Base-by-base conservation (phyloP, 2,888 invertebrate genomes). In the Hirtodrosophila cameraria region DNA sequence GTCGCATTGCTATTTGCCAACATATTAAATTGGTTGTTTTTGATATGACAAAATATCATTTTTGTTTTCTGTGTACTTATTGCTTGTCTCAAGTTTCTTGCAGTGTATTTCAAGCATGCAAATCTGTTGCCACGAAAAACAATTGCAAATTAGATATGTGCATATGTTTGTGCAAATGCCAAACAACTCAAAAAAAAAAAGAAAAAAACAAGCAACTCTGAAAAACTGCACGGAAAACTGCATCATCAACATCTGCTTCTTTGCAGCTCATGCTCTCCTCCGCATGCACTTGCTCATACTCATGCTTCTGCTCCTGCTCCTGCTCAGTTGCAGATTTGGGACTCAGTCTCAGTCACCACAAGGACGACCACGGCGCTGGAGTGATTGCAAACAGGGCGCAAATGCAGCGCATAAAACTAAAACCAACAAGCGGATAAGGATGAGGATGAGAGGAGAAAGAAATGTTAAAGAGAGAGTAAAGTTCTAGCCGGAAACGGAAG, bases 71-170 rank as follows among this genome's bases (percentile, higher is more conserved):
- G 8, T 7, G 23, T 23, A n/a, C 6, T 23, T 23, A 1, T 1
- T 23, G 8, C 23, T 2, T 8, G 6, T 6, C 2, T 25, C 16
- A 1, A 9, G 9, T 43, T 64, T 18, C 7, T 35, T 3, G 1
- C 55, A 11, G 61, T 81, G 65, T 8, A 58, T 16, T 46, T 41
- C 11, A 43, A 30, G 42, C 35, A 58, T 74, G 70, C 68, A 81
- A 84, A 84, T 78, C 82, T 64, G 35, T 45, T 54, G 13, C 66
- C 60, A 63, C 61, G 53, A 70, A 83, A 79, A 79, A 80, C 74
- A 86, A 83, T 75, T 83, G 62, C 62, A 63, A 75, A 69, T 86
- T 86, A 77, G 58, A 77, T 77, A 83, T 83, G 84, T 66, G 74
- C 77, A 83, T 83, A 83, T 80, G 86, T 80, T 86, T 71, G 69